Evolutionary conservation across 2,113 vertebrate genomes (phyloP).

Genomic region (Phalacrocorax aristotelis): DNA sequence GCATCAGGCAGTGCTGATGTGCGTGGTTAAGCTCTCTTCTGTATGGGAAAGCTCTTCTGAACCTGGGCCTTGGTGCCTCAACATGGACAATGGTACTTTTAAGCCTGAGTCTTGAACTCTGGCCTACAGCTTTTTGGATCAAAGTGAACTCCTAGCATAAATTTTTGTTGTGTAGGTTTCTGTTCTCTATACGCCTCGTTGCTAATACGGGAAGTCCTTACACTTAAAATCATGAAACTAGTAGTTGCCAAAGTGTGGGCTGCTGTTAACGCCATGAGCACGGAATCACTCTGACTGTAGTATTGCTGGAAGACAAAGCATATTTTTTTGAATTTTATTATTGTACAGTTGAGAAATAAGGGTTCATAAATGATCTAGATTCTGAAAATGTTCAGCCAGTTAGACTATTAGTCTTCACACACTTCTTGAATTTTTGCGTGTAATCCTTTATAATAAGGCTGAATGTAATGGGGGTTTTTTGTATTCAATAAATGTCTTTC

Average conservation of each 20-base stretch:
- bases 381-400: constrained; percentile 55
- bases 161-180: background rate
- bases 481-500: constrained; percentile 71
- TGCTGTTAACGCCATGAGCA: background rate
- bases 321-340: constrained; percentile 58
- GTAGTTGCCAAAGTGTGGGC: background rate
- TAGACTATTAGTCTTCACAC: constrained; percentile 10
- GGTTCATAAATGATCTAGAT: constrained; percentile 33
- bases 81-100: background rate
- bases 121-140: background rate
- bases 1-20: rapidly evolving
- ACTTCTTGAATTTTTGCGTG: constrained; percentile 20
- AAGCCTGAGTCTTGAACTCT: background rate
- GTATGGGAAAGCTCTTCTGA: background rate
- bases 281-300: constrained; percentile 18
- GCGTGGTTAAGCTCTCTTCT: background rate
- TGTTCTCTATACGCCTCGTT: background rate
- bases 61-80: background rate
- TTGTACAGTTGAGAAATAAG: constrained; percentile 49
- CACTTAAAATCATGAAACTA: constrained; percentile 10
- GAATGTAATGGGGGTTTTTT: constrained; percentile 54
- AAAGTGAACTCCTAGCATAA: background rate
- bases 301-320: constrained; percentile 44
- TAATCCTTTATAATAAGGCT: constrained; percentile 55
- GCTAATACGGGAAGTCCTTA: background rate